Conservation (phyloP, 1,140 invertebrate genomes). For the Leptoteleia sp. region DNA sequence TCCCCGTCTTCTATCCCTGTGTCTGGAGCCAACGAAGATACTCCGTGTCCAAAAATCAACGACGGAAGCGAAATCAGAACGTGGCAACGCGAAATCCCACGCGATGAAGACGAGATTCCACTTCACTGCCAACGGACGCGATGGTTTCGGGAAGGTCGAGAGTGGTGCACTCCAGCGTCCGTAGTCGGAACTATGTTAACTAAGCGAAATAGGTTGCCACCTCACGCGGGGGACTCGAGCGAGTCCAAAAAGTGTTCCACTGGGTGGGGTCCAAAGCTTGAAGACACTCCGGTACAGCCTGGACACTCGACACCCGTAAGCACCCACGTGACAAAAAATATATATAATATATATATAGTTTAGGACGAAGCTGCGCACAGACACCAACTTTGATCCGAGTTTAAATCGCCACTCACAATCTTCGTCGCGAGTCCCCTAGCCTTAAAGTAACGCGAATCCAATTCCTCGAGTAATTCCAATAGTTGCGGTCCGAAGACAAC, state of each 20-base stretch:
- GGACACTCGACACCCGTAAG: conserved; percentile 38
- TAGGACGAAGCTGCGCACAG: conserved; percentile 44
- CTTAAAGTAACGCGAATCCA: conserved; percentile 60
- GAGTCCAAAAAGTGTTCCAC: no score
- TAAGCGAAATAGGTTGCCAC: conserved; percentile 31
- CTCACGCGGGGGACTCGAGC: conserved; percentile 45
- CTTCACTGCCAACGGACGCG: conserved; percentile 3
- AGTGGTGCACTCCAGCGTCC: conserved; percentile 37
- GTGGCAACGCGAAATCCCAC: background rate
- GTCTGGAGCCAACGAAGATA: background rate
- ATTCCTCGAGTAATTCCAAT: conserved; percentile 77
- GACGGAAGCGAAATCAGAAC: background rate
- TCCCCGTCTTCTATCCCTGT: background rate
- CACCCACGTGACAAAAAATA: conserved; percentile 63
- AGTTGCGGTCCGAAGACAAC: conserved; percentile 18
- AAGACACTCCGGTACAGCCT: background rate
- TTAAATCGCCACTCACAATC: conserved; percentile 59
- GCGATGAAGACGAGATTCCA: conserved; percentile 39
- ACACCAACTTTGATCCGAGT: conserved; percentile 36
- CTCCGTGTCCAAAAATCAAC: conserved; percentile 9
- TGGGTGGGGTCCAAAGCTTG: no score
- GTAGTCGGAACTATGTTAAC: conserved; percentile 10
- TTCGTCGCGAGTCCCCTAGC: conserved; percentile 16
- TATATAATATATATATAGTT: no score
- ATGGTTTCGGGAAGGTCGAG: conserved; percentile 59